Evolutionary conservation across 2,888 invertebrate species (phyloP), one percentile per base, ranked within the genome.

Genomic region (Osmoderma eremita): DNA sequence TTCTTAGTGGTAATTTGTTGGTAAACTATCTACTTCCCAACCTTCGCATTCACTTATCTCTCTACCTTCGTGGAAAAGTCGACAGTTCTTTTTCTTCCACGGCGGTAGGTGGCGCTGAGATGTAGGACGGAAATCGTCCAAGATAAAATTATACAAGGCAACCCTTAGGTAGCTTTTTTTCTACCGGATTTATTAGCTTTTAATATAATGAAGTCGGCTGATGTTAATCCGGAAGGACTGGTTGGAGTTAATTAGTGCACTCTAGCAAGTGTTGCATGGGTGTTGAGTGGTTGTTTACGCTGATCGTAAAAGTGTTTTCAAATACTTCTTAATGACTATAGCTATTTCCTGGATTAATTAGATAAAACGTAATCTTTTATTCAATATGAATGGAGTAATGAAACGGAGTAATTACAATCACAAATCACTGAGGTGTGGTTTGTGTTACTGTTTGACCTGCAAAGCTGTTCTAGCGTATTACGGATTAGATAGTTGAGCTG

Each of bases 131-230:
- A 56, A 20, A 53, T 51, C 45, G 48, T 39, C 53, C 49, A 24
- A 45, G 58, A 67, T 61, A 58, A 67, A 67, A 38, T 38, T 30
- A 22, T 42, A 48, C 48, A 8, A 18, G 48, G 12, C 12, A 42
- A 20, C 18, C 48, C 17, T 20, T 50, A 64, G 50, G 45, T 61
- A 68, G 38, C 68, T 69, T 69, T 65, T 20, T 30, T 30, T 30
- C 6, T 30, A 30, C 30, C 30, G 54, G 56, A 67, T 67, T 71
- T 69, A 73, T 58, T 63, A 65, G 54, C 69, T 68, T 73, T 73
- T 73, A 70, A 70, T 73, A 69, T 71, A 71, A 73, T 70, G 71
- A 70, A 71, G 71, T 30, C 10, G 30, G 30, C 30, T 30, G 30
- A 10, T 30, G 30, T 30, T 30, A 30, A 30, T 8, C 30, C 30